These are phyloP conservation scores for Coelinius sp. DNA, from an alignment of 2,888 invertebrate species.

Conservation along the genomic window DNA sequence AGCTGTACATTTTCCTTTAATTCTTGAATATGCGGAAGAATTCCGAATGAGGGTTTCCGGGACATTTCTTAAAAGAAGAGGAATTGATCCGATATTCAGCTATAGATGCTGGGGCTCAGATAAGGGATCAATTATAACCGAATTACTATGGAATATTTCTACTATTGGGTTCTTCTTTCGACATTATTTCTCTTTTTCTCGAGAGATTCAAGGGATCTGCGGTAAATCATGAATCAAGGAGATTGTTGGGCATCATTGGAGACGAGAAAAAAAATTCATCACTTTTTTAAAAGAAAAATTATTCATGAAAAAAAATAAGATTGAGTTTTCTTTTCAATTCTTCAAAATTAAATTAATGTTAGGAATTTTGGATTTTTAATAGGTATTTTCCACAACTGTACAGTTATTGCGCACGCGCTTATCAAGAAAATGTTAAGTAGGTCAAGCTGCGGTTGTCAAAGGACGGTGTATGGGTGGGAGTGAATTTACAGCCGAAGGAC, in stretches of 20 bases:
- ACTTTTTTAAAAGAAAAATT: no score
- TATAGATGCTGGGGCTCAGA: neutral
- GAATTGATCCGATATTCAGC: constrained; percentile 9
- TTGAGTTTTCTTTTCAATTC: no score
- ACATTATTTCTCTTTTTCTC: neutral
- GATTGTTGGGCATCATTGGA: no score
- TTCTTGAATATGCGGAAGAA: neutral
- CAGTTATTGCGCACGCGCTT: neutral
- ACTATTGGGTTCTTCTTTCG: neutral
- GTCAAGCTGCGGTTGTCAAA: constrained; percentile 21
- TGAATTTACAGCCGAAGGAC: constrained; percentile 16
- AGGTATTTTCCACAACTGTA: neutral
- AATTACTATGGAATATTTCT: neutral
- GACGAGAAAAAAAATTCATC: no score
- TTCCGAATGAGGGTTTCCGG: neutral
- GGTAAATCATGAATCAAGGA: neutral
- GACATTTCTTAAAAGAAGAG: neutral
- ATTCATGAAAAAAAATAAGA: no score
- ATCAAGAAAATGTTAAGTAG: constrained; percentile 2
- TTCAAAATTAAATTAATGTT: neutral
- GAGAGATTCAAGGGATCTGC: no score
- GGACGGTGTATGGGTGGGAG: neutral
- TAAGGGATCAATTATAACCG: constrained; percentile 2
- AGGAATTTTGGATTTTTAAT: neutral
- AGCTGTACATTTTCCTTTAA: neutral